Evolutionary conservation across 1,140 invertebrate species (phyloP).

Genomic region (Batillaria attramentaria): DNA sequence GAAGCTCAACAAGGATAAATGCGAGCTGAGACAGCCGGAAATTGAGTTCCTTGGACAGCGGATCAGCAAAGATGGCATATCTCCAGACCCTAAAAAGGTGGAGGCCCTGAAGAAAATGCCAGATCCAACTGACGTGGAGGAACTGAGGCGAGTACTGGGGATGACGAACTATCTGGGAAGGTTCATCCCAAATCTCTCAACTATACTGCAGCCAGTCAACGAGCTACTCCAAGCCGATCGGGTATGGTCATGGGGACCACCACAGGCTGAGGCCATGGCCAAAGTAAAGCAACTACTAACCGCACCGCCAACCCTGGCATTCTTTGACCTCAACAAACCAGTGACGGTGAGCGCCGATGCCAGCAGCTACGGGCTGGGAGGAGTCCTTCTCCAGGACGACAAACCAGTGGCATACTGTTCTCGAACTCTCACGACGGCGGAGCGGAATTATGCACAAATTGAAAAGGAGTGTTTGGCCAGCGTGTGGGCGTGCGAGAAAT

Average conservation of each 20-base stretch:
- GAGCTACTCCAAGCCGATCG: constrained; percentile 34
- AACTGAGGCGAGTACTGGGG: constrained; percentile 18
- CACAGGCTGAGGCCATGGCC: constrained; percentile 28
- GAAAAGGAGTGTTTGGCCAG: constrained; percentile 75
- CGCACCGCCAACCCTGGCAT: neutral
- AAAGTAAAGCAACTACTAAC: constrained; percentile 30
- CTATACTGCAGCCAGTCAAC: constrained; percentile 35
- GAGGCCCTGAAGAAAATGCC: constrained; percentile 47
- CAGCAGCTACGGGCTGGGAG: constrained; percentile 50
- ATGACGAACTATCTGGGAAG: constrained; percentile 36
- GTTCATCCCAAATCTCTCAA: constrained; percentile 36
- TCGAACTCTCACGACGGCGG: constrained; percentile 50
- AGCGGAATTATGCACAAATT: constrained; percentile 73
- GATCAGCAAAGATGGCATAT: constrained; percentile 26
- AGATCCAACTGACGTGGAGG: constrained; percentile 51
- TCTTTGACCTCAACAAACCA: neutral
- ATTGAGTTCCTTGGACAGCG: constrained; percentile 37
- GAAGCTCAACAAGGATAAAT: constrained; percentile 66
- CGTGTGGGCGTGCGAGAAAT: constrained; percentile 62
- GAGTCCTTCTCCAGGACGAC: constrained; percentile 33
- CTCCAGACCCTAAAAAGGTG: constrained; percentile 65
- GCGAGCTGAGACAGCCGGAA: constrained; percentile 50
- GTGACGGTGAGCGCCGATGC: constrained; percentile 3
- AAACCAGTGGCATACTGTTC: constrained; percentile 47
- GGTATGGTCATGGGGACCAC: constrained; percentile 30